phyloP scores from a whole-genome alignment of 2,113 vertebrate genomes.

The Grus americana region DNA sequence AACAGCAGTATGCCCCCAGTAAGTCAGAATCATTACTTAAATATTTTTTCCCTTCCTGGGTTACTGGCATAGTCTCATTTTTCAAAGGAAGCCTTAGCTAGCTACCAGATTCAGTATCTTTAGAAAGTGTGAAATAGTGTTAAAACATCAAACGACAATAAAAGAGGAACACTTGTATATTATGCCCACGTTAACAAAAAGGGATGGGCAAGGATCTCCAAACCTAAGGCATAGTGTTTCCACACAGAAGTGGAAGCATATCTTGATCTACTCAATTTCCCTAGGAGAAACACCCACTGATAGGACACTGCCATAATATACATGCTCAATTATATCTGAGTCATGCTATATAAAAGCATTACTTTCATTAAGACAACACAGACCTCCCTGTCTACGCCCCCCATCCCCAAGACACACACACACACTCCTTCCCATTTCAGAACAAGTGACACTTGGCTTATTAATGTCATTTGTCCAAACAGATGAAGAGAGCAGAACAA shows the following conservation, averaged over 20 bases:
- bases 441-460: not conserved
- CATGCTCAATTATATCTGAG: not conserved
- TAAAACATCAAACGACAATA: not conserved
- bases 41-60: not conserved
- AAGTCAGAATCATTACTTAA: not conserved
- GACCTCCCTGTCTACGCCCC: not conserved
- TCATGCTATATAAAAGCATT: not conserved
- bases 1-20: accelerated
- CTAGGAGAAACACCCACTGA: not conserved
- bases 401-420: not conserved
- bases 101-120: not conserved
- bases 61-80: not conserved
- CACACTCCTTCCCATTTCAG: not conserved
- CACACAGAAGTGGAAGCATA: not conserved
- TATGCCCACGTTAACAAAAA: not conserved
- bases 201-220: not conserved
- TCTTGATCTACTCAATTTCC: not conserved
- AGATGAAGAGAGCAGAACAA: not conserved
- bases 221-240: not conserved
- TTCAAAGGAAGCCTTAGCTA: not conserved
- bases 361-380: not conserved
- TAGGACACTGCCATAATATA: not conserved
- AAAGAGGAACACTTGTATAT: not conserved
- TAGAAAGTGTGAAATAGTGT: not conserved
- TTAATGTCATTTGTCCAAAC: not conserved